Base-by-base conservation (phyloP, 2,113 vertebrate species). In the Scytalopus superciliaris region DNA sequence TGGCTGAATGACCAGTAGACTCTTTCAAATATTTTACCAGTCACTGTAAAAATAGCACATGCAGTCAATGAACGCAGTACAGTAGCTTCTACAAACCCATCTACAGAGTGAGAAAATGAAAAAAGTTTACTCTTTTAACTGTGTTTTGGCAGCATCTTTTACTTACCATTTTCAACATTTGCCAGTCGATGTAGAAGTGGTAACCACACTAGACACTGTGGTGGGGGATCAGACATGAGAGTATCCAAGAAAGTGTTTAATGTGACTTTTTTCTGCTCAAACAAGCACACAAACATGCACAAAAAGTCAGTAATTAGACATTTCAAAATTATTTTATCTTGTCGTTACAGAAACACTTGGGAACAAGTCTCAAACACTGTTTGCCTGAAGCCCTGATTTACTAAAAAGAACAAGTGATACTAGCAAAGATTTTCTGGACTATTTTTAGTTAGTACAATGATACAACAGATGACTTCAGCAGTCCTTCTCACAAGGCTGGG, bases 201-300 rank as follows among this genome's bases (percentile, higher is more conserved):
- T 87, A 99, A 97, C 99, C 99, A 99, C 96, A 99, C 99, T 96
- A 99, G 98, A 98, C 99, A 99, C 97, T 99, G 99, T 23, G 99
- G 99, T 13, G 99, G 98, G 74, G 99, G 99, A 96, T 99, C 99
- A 64, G 99, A 99, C 99, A 99, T 99, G 94, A 99, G 98, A 6
- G 99, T 99, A 97, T 99, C 99, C 96, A 99, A 98, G 97, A 99
- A 99, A 90, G 98, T 98, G 97, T 99, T 99, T 97, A 99, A 98
- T 30, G 99, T 99, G 96, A 99, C 99, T 96, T 99, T 99, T 98
- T 99, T 99, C 99, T 99, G 98, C 87, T 95, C 89, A 98, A 87
- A 94, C 47, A 93, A 96, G 90, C 55, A 90, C 92, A 97, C 55
- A 97, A 86, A 87, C 55, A 96, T 9, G 66, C 39, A 94, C 31